Conservation (phyloP, 2,797 vertebrate species). For the Bovichtus variegatus region DNA sequence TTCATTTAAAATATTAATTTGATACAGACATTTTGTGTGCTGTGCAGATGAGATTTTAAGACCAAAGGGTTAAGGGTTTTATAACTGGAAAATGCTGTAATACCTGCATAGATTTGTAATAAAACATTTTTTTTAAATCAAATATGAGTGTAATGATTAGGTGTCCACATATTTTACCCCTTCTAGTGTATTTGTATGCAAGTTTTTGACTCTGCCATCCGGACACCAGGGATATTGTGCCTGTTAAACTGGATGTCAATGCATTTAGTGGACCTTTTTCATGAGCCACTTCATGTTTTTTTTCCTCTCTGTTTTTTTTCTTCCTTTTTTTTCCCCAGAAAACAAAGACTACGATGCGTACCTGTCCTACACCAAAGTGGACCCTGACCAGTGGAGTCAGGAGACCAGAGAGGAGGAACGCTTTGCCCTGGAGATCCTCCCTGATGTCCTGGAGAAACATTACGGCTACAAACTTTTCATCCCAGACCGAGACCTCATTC, state of each 20-base stretch:
- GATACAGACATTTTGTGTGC: not conserved
- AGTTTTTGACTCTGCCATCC: not conserved
- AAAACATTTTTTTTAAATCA: not conserved
- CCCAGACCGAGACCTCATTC: constrained; percentile 98
- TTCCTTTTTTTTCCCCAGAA: too few relatives aligned
- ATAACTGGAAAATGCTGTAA: not conserved
- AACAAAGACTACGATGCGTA: constrained; percentile 99
- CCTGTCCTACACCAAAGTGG: constrained; percentile 98
- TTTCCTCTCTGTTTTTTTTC: constrained; percentile 5
- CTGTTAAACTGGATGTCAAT: not conserved
- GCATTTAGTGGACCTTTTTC: not conserved
- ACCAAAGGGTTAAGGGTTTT: not conserved
- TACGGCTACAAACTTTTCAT: constrained; percentile 99
- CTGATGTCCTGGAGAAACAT: constrained; percentile 98
- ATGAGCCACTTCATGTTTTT: not conserved
- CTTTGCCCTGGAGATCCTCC: constrained; percentile 97
- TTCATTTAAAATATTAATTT: too few relatives aligned
- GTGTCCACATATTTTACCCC: not conserved
- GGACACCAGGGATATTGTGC: not conserved
- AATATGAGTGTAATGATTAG: not conserved
- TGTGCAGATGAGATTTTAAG: not conserved
- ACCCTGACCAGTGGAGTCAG: constrained; percentile 98
- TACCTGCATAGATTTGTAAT: not conserved
- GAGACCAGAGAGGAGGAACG: constrained; percentile 97
- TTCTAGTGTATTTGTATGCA: not conserved